Base-by-base conservation (phyloP, 2,888 invertebrate genomes). In the Meteorus colon region DNA sequence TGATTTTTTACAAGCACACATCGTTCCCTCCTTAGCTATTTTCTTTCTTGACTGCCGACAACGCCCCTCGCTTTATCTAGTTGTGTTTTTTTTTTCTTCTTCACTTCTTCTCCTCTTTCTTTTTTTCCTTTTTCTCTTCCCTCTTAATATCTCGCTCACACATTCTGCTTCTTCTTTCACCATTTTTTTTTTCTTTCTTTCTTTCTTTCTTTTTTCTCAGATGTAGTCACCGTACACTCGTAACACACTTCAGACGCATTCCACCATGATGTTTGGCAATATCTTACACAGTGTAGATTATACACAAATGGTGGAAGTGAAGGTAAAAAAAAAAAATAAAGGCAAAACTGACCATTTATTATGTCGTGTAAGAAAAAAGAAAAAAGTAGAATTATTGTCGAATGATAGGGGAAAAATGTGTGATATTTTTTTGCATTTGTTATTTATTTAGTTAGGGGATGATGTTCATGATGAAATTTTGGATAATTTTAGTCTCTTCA, bases 31-130 rank as follows among this genome's bases (percentile, higher is more conserved):
- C 51, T 45, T 34, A 31, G 62, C 69, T 62, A 16, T 62, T 76
- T 79, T 77, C 77, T 71, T 77, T 60, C 62, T 41, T 60, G 63
- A 65, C 62, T 63, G 69, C 65, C 73, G 68, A 72, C 74, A 65
- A 67, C 81, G 78, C 79, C 79, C 80, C 81, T 81, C 80, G 78
- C 73, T 82, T 82, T 82, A 83, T 81, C 82, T 81, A 77, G 73
- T 69, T 78, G 67, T 74, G 65, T 76, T 48, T 75, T 48, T 73
- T 73, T 73, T 14, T 62, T 70, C 51, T 77, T 67, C 62, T n/a
- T 66, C 62, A 67, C 67, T 48, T 63, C 29, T 79, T 80, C 74
- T 51, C 60, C 74, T 81, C n/a, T n/a, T 5, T 70, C 68, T 71
- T 60, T 78, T 76, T 76, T 62, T 41, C n/a, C 37, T 37, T 60